Evolutionary conservation across 2,797 vertebrate species (phyloP).

Genomic region (Margarornis squamiger): DNA sequence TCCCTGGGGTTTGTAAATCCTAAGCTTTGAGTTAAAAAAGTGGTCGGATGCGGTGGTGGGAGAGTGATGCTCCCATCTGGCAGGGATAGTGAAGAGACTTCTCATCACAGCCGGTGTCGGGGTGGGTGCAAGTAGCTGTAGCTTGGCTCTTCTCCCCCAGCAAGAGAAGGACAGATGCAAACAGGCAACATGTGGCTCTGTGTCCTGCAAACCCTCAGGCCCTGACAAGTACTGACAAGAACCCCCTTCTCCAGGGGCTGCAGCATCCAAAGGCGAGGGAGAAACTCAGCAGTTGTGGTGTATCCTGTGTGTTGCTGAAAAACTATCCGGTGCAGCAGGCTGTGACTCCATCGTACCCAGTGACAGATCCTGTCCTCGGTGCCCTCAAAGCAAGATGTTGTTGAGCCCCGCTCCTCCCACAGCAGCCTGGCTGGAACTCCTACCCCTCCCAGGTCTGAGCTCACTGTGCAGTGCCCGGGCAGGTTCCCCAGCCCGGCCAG

Average conservation of each 20-base stretch:
- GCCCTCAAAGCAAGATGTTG: neutral
- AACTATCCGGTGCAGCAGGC: neutral
- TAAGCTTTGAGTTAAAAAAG: neutral
- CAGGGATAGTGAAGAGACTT: neutral
- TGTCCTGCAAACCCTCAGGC: neutral
- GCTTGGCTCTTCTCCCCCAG: neutral
- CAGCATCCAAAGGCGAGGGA: neutral
- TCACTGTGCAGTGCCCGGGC: neutral
- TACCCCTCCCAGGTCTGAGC: neutral
- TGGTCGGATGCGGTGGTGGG: neutral
- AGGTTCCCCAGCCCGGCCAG: neutral
- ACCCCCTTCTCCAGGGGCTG: neutral
- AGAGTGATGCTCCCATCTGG: neutral
- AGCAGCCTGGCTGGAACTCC: neutral
- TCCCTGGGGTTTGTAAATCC: neutral
- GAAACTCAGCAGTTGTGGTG: neutral
- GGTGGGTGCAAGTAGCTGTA: neutral
- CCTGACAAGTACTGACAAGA: neutral
- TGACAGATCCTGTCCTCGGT: neutral
- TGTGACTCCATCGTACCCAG: fast-evolving
- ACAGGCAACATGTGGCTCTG: fast-evolving
- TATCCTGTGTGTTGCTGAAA: neutral
- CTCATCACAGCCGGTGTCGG: neutral
- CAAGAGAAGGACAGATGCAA: neutral
- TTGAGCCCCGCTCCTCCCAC: neutral